A percentile compares a stretch with the other conserved stretches of the same genome.
These are phyloP conservation scores for Cryptoblepharus egeriae DNA, from an alignment of 2,797 vertebrate genomes.

Conservation along the genomic window DNA sequence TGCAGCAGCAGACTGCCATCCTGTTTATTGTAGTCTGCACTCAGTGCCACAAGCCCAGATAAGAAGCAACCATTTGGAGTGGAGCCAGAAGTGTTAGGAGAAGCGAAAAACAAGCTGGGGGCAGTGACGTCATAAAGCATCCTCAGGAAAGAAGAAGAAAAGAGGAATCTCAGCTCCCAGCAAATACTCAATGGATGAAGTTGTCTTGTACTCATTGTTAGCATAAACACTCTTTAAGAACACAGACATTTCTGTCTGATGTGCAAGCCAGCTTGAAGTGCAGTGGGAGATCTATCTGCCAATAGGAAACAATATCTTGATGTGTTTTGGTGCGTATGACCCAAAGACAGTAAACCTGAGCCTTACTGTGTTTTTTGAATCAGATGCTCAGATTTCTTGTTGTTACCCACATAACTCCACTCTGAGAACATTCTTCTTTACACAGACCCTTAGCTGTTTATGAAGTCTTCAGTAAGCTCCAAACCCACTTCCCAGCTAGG, in stretches of 20 bases:
- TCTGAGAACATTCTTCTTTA: slow-evolving; percentile 58
- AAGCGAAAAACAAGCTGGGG: slow-evolving; percentile 43
- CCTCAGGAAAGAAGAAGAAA: slow-evolving; percentile 58
- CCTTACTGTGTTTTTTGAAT: slow-evolving; percentile 57
- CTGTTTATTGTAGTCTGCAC: not conserved
- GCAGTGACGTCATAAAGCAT: slow-evolving; percentile 53
- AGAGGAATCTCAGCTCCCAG: slow-evolving; percentile 47
- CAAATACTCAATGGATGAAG: slow-evolving; percentile 36
- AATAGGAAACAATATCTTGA: slow-evolving; percentile 41
- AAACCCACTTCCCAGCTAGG: slow-evolving; percentile 55
- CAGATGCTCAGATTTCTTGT: slow-evolving; percentile 55
- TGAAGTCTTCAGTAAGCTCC: slow-evolving; percentile 42
- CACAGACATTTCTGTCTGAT: slow-evolving; percentile 8
- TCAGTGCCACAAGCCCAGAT: slow-evolving; percentile 15
- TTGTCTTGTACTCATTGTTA: slow-evolving; percentile 43
- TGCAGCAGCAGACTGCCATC: slow-evolving; percentile 6
- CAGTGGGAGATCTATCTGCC: slow-evolving; percentile 18
- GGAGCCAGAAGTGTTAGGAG: slow-evolving; percentile 46
- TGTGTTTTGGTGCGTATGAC: slow-evolving; percentile 16
- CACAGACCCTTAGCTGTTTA: slow-evolving; percentile 57
- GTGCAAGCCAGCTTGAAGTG: slow-evolving; percentile 10
- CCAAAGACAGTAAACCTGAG: slow-evolving; percentile 29
- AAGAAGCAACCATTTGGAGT: slow-evolving; percentile 49
- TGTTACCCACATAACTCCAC: slow-evolving; percentile 36
- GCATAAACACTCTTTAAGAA: slow-evolving; percentile 40